Evolutionary conservation across 1,140 invertebrate species (phyloP), one percentile per base, ranked within the genome.

Genomic region (Panagrolaimus sp.): DNA sequence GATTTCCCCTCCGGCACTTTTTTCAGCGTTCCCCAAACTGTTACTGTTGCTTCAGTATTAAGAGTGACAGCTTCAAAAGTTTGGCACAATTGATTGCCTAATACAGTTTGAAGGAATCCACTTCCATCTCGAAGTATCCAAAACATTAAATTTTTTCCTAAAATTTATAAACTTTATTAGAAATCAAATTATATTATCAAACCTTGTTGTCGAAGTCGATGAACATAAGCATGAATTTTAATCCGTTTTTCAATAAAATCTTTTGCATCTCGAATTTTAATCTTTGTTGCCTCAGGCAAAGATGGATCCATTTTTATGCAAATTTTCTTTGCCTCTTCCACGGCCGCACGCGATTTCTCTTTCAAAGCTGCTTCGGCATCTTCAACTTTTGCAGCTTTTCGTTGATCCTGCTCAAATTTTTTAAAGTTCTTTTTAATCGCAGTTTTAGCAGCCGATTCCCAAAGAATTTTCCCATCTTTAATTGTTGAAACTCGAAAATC

Each of bases 371-470:
- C 7, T 24, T 76, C 75, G 44, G 65, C 70, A 71, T 74, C 14
- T 9, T 7, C 45, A 62, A 45, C 52, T 55, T 74, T 75, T 9
- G 32, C 63, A 10, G 24, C 47, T 82, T 96, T 96, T 69, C 90
- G 84, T 28, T 87, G 85, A 78, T 97, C 93, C 75, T 91, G 87
- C n/a, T n/a, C n/a, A n/a, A n/a, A n/a, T n/a, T 95, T 88, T 84
- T 96, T 97, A 45, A 90, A 89, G 1, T 92, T 87, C 84, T 98
- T 98, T 79, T 98, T 98, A 55, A 98, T 78, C 78, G 97, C 94
- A 0, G 93, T 90, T 83, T 96, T 96, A 0, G 93, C 89, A 26
- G 89, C 90, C 5, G 88, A 85, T 74, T 94, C 92, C 84, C 88
- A 97, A 73, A 83, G 83, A 84, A 87, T 69, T 63, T 66, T 47